A percentile compares a stretch with the other conserved stretches of the same genome.
phyloP scores from a whole-genome alignment of 1,140 invertebrate genomes.

The Rhizoglyphus robini region DNA sequence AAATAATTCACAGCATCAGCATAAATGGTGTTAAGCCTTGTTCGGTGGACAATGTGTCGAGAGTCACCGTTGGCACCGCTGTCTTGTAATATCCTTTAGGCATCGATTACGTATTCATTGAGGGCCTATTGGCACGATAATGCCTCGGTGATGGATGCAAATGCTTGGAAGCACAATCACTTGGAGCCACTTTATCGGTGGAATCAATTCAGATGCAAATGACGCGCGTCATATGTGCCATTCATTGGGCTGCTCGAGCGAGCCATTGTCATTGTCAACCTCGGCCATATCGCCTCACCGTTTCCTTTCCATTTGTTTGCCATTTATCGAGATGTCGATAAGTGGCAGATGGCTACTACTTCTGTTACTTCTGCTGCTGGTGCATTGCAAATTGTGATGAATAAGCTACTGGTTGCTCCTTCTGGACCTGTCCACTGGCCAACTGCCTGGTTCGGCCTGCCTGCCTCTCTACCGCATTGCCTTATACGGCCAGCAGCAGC shows the following conservation, averaged over 20 bases:
- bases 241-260: not conserved
- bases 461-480: not conserved
- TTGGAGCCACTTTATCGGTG: not conserved
- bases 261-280: conserved; percentile 6
- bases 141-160: not conserved
- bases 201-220: conserved; percentile 19
- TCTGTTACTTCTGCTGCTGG: not conserved
- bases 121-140: not conserved
- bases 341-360: not conserved
- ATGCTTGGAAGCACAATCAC: not conserved
- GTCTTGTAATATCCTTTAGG: not conserved
- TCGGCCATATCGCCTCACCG: not conserved
- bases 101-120: conserved; percentile 17
- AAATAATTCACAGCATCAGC: not conserved
- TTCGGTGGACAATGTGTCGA: not conserved
- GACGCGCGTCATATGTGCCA: conserved; percentile 10
- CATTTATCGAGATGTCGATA: conserved; percentile 7
- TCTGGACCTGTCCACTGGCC: not conserved
- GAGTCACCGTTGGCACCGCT: not conserved
- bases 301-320: conserved; percentile 5
- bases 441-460: not conserved
- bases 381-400: not conserved
- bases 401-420: not conserved
- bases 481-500: not conserved
- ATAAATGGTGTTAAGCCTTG: not conserved